Conservation (phyloP, 2,797 vertebrate genomes). For the Sebastes kiyomatsui region DNA sequence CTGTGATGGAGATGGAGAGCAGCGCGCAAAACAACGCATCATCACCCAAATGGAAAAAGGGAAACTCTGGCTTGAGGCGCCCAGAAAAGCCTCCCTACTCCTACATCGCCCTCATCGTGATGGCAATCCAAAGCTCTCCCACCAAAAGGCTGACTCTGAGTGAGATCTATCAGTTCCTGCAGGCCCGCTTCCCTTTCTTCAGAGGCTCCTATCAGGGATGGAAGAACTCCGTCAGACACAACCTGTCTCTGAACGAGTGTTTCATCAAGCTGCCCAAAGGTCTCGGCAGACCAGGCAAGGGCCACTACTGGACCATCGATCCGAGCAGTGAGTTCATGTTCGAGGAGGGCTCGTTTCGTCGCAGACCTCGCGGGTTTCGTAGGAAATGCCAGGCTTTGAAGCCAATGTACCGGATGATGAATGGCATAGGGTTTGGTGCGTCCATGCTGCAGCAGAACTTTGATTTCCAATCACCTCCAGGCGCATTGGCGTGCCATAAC, state of each 20-base stretch:
- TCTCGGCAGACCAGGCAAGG: slow-evolving; percentile 92
- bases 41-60: slow-evolving; percentile 86
- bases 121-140: slow-evolving; percentile 96
- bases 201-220: slow-evolving; percentile 95
- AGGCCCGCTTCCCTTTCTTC: slow-evolving; percentile 94
- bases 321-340: slow-evolving; percentile 98
- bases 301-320: slow-evolving; percentile 98
- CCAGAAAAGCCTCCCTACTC: slow-evolving; percentile 96
- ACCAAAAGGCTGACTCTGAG: slow-evolving; percentile 93
- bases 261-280: slow-evolving; percentile 97
- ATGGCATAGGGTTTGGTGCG: slow-evolving; percentile 90
- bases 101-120: slow-evolving; percentile 96
- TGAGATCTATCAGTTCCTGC: slow-evolving; percentile 97
- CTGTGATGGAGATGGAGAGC: slow-evolving; percentile 69
- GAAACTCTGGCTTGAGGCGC: slow-evolving; percentile 90
- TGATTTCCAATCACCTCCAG: slow-evolving; percentile 90
- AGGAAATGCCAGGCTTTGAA: slow-evolving; percentile 95
- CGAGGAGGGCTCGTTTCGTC: slow-evolving; percentile 96
- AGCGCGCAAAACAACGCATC: slow-evolving; percentile 60
- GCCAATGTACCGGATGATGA: slow-evolving; percentile 95
- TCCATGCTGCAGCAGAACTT: slow-evolving; percentile 92
- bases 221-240: slow-evolving; percentile 98
- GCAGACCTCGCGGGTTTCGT: slow-evolving; percentile 94
- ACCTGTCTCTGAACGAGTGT: slow-evolving; percentile 95
- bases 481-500: slow-evolving; percentile 88